These are phyloP conservation scores for Coecobrya sp. DNA, from an alignment of 2,888 invertebrate genomes.

Conservation along the genomic window DNA sequence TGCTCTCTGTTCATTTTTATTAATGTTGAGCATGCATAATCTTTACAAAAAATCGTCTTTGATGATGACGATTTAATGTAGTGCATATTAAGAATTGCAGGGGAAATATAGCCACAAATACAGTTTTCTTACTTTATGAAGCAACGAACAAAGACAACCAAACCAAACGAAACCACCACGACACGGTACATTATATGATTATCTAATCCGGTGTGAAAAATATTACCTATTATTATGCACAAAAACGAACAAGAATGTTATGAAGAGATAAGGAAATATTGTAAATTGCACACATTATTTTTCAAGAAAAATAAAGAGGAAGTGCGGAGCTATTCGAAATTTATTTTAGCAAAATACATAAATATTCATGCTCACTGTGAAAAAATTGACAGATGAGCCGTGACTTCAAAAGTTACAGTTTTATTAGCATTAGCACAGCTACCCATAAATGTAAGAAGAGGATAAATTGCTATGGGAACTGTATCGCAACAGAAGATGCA, in stretches of 20 bases:
- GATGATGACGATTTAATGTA: background rate
- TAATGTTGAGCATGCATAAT: slow-evolving; percentile 45
- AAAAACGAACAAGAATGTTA: slow-evolving; percentile 4
- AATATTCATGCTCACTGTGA: slow-evolving; percentile 22
- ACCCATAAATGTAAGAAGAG: background rate
- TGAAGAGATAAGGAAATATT: slow-evolving; percentile 2
- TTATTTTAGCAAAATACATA: slow-evolving; percentile 43
- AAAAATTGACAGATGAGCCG: slow-evolving; percentile 30
- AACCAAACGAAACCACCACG: slow-evolving; percentile 57
- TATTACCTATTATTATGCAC: slow-evolving; percentile 20
- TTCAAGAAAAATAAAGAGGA: slow-evolving; percentile 32
- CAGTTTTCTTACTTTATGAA: background rate
- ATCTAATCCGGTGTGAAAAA: slow-evolving; percentile 72
- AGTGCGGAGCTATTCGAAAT: slow-evolving; percentile 47
- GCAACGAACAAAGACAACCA: background rate
- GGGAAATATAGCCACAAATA: background rate
- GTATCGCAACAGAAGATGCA: background rate
- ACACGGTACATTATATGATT: slow-evolving; percentile 57
- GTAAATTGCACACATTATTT: slow-evolving; percentile 1
- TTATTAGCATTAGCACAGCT: background rate
- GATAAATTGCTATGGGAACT: background rate
- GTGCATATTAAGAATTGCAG: background rate
- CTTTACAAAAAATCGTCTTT: slow-evolving; percentile 1
- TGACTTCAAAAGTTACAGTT: slow-evolving; percentile 32
- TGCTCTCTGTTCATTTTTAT: slow-evolving; percentile 30